Evolutionary conservation across 2,888 invertebrate species (phyloP).

Genomic region (Scaptodrosophila latifasciaeformis): DNA sequence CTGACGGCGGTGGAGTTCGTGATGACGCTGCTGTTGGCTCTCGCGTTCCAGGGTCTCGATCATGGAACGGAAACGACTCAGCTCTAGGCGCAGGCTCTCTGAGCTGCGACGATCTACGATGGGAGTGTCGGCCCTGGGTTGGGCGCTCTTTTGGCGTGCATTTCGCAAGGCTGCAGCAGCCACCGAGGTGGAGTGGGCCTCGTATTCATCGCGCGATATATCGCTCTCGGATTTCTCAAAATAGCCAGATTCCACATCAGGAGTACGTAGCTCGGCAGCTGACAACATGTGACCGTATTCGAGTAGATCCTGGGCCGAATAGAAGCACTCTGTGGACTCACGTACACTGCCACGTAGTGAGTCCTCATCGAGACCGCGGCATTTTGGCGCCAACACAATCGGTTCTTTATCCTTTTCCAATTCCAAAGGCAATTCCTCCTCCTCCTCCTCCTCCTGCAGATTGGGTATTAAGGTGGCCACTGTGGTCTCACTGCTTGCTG

Average conservation of each 20-base stretch:
- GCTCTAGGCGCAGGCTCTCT: slow-evolving; percentile 58
- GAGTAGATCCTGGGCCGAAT: slow-evolving; percentile 66
- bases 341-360: slow-evolving; percentile 45
- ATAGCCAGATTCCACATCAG: slow-evolving; percentile 68
- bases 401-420: neutral
- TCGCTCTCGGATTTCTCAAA: slow-evolving; percentile 70
- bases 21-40: slow-evolving; percentile 4
- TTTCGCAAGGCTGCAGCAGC: neutral
- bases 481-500: too few species aligned
- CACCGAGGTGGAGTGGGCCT: slow-evolving; percentile 29
- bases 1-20: neutral
- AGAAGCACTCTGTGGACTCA: slow-evolving; percentile 64
- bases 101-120: slow-evolving; percentile 44
- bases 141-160: too few species aligned
- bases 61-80: slow-evolving; percentile 59
- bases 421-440: too few species aligned
- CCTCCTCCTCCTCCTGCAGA: slow-evolving; percentile 10
- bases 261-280: slow-evolving; percentile 52
- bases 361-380: slow-evolving; percentile 8
- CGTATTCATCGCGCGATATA: slow-evolving; percentile 62
- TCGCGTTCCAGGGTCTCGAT: slow-evolving; percentile 51
- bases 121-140: neutral
- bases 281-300: slow-evolving; percentile 60
- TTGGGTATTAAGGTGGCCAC: slow-evolving; percentile 3
- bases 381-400: slow-evolving; percentile 3